These are phyloP conservation scores for Coelopa pilipes DNA, from an alignment of 2,888 invertebrate genomes.

Conservation along the genomic window DNA sequence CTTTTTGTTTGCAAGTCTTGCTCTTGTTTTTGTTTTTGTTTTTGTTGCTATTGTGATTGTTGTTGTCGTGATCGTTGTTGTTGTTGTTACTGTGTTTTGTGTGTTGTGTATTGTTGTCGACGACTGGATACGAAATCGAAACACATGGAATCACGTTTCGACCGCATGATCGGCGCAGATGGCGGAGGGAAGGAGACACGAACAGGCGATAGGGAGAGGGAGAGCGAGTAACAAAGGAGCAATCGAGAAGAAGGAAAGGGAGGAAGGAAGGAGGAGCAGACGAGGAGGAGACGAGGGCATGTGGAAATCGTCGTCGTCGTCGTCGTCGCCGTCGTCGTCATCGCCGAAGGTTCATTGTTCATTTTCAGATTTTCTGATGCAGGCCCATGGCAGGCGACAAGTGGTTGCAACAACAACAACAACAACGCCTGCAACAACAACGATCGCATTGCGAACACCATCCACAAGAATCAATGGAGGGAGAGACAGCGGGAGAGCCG, in stretches of 20 bases:
- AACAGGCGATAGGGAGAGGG: neutral
- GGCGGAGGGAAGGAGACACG: no score
- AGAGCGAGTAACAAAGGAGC: neutral
- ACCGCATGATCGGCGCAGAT: neutral
- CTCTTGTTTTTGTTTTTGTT: no score
- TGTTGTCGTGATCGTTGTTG: no score
- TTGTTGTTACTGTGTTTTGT: neutral
- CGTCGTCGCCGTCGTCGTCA: neutral
- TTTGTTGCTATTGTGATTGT: no score
- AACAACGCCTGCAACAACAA: no score
- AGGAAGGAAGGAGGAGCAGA: neutral
- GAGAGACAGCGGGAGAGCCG: no score
- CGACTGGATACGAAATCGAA: slow-evolving; percentile 1
- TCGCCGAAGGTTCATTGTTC: neutral
- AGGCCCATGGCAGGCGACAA: no score
- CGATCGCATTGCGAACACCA: no score
- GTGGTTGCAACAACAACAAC: no score
- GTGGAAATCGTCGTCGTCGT: neutral
- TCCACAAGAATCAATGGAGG: no score
- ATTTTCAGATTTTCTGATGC: no score
- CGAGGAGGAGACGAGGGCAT: neutral
- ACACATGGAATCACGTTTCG: slow-evolving; percentile 2
- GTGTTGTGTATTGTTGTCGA: neutral
- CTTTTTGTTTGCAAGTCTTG: no score
- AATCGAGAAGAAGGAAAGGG: neutral